Conservation (phyloP, 2,113 vertebrate species). For the Ictalurus punctatus region DNA sequence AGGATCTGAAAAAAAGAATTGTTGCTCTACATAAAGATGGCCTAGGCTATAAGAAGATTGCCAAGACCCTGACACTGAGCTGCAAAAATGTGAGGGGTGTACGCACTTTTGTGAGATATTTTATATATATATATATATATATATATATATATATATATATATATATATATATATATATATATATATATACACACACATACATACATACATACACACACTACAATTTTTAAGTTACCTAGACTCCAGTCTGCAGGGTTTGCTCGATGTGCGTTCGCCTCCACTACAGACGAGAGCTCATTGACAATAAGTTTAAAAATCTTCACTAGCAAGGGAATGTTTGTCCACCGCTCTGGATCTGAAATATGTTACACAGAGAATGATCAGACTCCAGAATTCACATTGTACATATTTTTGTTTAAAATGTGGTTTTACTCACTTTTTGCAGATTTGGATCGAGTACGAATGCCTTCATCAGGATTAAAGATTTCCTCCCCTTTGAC, state of each 20-base stretch:
- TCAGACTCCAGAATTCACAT: neutral
- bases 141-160: too few relatives aligned
- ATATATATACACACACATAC: too few relatives aligned
- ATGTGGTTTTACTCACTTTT: constrained; percentile 77
- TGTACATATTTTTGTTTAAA: neutral
- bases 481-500: constrained; percentile 97
- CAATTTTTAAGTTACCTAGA: constrained; percentile 70
- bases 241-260: constrained; percentile 86
- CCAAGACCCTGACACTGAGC: too few relatives aligned
- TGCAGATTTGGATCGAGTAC: constrained; percentile 90
- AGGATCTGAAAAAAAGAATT: too few relatives aligned
- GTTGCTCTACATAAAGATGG: too few relatives aligned
- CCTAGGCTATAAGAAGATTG: too few relatives aligned
- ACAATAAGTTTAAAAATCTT: constrained; percentile 97
- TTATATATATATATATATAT: too few relatives aligned
- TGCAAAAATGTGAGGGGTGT: too few relatives aligned
- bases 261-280: constrained; percentile 89
- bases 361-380: constrained; percentile 9
- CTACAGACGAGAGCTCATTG: constrained; percentile 91
- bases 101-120: too few relatives aligned
- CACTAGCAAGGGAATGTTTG: constrained; percentile 94
- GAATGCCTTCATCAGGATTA: constrained; percentile 86
- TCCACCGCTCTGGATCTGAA: constrained; percentile 96
- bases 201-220: too few relatives aligned
- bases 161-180: too few relatives aligned